Evolutionary conservation across 2,888 invertebrate genomes (phyloP).

Genomic region (Reticulitermes lucifugus): DNA sequence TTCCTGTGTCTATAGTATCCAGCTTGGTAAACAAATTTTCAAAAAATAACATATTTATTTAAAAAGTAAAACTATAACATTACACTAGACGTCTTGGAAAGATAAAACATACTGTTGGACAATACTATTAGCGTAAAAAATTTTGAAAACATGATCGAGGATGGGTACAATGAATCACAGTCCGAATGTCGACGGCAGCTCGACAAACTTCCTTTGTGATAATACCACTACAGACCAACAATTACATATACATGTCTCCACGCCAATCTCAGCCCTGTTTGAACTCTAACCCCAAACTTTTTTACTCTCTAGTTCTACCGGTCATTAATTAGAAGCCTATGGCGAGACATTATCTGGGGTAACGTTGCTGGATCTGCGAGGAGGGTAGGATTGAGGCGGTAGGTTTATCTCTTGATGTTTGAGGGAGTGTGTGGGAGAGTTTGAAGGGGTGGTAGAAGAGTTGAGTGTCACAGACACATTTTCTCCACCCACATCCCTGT

Average conservation of each 20-base stretch:
- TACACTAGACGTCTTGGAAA: not conserved
- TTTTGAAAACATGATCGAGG: not conserved
- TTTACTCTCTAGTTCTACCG: slow-evolving; percentile 6
- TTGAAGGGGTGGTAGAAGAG: not conserved
- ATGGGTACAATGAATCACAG: not conserved
- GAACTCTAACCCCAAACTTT: not conserved
- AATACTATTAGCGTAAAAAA: not conserved
- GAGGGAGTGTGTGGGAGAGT: slow-evolving; percentile 6
- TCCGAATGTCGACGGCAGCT: not conserved
- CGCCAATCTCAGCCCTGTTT: slow-evolving; percentile 30
- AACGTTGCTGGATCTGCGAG: slow-evolving; percentile 11
- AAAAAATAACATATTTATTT: too few relatives aligned
- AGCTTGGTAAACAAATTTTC: too few relatives aligned
- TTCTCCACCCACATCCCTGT: not conserved
- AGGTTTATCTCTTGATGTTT: slow-evolving; percentile 27
- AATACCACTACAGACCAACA: not conserved
- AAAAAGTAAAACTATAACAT: too few relatives aligned
- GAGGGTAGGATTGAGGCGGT: not conserved
- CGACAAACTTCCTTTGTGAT: slow-evolving; percentile 4
- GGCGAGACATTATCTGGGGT: slow-evolving; percentile 12
- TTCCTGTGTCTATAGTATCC: too few relatives aligned
- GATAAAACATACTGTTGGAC: not conserved
- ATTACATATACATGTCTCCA: slow-evolving; percentile 16
- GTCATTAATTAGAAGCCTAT: slow-evolving; percentile 39
- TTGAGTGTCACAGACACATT: slow-evolving; percentile 26